phyloP scores from a whole-genome alignment of 2,888 invertebrate species.

The Eilema griseolum region DNA sequence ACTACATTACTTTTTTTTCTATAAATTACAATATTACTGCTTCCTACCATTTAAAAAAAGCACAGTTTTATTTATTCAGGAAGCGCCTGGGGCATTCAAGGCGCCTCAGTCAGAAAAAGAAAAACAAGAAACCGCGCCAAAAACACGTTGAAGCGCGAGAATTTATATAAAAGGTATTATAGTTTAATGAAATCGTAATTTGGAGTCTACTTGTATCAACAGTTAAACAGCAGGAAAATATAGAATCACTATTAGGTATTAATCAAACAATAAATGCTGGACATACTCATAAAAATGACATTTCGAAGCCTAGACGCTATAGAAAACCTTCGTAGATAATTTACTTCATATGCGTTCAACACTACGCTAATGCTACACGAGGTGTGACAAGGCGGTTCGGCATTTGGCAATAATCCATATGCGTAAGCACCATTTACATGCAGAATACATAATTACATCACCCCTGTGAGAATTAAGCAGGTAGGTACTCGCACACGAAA shows the following conservation, averaged over 20 bases:
- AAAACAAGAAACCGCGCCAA: background rate
- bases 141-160: background rate
- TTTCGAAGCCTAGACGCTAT: background rate
- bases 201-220: background rate
- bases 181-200: background rate
- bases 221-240: background rate
- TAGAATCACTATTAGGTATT: background rate
- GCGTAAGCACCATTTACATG: conserved; percentile 4
- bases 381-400: background rate
- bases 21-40: background rate
- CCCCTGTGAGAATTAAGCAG: background rate
- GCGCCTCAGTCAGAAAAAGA: background rate
- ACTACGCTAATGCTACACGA: background rate
- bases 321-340: background rate
- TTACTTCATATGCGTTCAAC: background rate
- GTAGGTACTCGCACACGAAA: background rate
- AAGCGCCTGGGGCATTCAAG: background rate
- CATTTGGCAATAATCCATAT: conserved; percentile 2
- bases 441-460: background rate
- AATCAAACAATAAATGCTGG: background rate
- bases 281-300: background rate
- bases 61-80: background rate
- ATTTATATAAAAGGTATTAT: background rate
- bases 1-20: background rate
- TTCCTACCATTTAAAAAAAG: background rate